Percentiles rank a stretch among this genome's conserved stretches.
These are phyloP conservation scores for Allobates femoralis DNA, from an alignment of 2,797 vertebrate genomes.

Conservation along the genomic window DNA sequence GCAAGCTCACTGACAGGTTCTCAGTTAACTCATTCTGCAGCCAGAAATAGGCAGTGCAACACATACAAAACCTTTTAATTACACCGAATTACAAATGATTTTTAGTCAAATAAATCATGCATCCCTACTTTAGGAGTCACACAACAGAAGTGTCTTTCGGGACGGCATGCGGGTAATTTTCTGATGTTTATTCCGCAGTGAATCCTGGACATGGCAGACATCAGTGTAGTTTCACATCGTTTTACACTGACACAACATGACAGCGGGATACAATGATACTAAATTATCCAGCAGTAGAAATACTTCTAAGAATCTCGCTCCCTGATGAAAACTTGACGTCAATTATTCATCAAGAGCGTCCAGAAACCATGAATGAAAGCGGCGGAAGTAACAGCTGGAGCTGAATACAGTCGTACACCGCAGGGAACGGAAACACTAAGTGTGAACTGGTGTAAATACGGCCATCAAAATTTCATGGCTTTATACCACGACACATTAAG, in stretches of 20 bases:
- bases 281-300: constrained; percentile 38
- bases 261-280: neutral
- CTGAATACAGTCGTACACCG: neutral
- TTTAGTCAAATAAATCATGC: too few relatives aligned
- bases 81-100: too few relatives aligned
- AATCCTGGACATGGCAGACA: neutral
- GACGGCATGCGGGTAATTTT: neutral
- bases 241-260: constrained; percentile 18
- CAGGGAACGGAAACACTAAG: neutral
- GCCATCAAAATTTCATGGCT: constrained; percentile 24
- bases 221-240: neutral
- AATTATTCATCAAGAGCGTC: constrained; percentile 12
- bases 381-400: neutral
- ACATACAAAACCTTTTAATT: too few relatives aligned
- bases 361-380: neutral
- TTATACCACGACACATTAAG: neutral
- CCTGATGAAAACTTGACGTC: constrained; percentile 7
- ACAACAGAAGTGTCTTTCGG: neutral
- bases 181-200: neutral
- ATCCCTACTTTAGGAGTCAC: neutral
- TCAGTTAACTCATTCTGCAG: too few relatives aligned
- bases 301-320: constrained; percentile 32
- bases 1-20: too few relatives aligned
- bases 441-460: neutral
- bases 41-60: too few relatives aligned